These are phyloP conservation scores for Mycalesis mineus DNA, from an alignment of 2,888 invertebrate species.

Conservation along the genomic window DNA sequence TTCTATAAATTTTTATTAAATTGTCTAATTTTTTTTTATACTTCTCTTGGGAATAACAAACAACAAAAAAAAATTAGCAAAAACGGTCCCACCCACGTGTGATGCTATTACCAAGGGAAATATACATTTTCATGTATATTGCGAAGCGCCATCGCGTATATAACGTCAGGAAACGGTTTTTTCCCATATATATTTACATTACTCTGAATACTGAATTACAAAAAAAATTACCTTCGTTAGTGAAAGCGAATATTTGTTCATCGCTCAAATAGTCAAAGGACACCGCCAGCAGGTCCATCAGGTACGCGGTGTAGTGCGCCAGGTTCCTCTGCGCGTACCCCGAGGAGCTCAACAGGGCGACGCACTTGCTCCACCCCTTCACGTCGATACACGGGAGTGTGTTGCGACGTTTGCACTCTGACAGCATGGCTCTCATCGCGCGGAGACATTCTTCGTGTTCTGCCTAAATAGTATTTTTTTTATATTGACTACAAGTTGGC, in stretches of 20 bases:
- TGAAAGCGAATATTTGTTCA: conserved; percentile 30
- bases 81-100: too few relatives aligned
- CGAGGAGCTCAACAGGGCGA: conserved; percentile 16
- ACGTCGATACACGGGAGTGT: neutral
- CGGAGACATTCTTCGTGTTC: conserved; percentile 27
- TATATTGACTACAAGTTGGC: too few relatives aligned
- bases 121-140: too few relatives aligned
- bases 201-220: too few relatives aligned
- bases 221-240: conserved; percentile 12
- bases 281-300: conserved; percentile 39
- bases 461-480: neutral
- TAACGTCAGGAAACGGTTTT: too few relatives aligned
- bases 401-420: neutral
- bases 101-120: too few relatives aligned
- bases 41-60: too few relatives aligned
- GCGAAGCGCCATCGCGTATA: too few relatives aligned
- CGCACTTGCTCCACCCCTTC: conserved; percentile 11
- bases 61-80: too few relatives aligned
- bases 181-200: too few relatives aligned
- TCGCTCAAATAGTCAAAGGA: conserved; percentile 34
- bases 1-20: too few relatives aligned
- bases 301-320: conserved; percentile 30
- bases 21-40: too few relatives aligned
- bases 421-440: conserved; percentile 35
- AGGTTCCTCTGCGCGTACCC: conserved; percentile 14